Evolutionary conservation across 2,888 invertebrate species (phyloP).

Genomic region (Mythimna vitellina): DNA sequence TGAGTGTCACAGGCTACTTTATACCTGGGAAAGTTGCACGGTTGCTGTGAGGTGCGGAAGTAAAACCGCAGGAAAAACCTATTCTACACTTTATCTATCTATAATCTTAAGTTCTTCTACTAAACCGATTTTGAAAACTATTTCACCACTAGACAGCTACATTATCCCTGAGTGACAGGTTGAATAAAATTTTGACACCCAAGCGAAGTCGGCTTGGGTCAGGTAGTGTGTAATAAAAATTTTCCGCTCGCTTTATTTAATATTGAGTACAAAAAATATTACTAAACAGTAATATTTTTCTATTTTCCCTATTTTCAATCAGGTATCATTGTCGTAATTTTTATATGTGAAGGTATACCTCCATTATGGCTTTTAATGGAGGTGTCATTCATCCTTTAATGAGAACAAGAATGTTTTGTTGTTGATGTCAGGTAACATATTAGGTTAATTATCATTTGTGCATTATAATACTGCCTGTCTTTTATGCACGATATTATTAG

Average conservation of each 20-base stretch:
- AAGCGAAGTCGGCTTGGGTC: no score
- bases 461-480: background rate
- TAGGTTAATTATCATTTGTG: conserved; percentile 11
- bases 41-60: background rate
- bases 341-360: no score
- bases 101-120: no score
- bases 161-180: no score
- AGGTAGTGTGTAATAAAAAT: no score
- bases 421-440: conserved; percentile 6
- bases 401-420: conserved; percentile 13
- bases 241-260: background rate
- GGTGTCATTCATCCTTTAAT: conserved; percentile 18
- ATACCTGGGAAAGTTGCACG: background rate
- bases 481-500: background rate
- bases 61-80: no score
- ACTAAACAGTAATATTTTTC: background rate
- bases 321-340: background rate
- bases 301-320: background rate
- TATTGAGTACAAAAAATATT: background rate
- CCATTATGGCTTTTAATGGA: conserved; percentile 8
- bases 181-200: no score
- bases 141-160: no score
- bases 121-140: no score
- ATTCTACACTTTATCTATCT: no score
- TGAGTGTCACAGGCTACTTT: background rate